Conservation (phyloP, 2,113 vertebrate species). For the Megaleporinus macrocephalus region DNA sequence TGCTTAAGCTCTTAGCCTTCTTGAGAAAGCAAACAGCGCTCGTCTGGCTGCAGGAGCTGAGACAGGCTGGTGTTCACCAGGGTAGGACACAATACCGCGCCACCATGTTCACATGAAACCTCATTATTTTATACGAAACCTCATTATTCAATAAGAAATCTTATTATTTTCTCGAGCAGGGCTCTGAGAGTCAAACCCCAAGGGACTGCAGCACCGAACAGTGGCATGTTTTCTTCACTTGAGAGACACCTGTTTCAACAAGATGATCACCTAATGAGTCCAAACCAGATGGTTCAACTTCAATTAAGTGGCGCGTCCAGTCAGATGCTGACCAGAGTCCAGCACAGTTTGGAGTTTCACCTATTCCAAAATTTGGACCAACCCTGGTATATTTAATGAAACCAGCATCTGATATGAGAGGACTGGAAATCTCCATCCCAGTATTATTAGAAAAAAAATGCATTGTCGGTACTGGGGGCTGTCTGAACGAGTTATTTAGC, state of each 20-base stretch:
- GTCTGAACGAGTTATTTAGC: too few species aligned
- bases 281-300: not conserved
- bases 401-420: too few species aligned
- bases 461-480: too few species aligned
- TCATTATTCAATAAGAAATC: not conserved
- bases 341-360: too few species aligned
- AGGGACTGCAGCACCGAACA: not conserved
- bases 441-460: too few species aligned
- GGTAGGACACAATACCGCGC: not conserved
- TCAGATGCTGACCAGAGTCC: too few species aligned
- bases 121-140: not conserved
- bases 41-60: not conserved
- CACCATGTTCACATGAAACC: not conserved
- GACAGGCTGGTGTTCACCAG: not conserved
- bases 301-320: too few species aligned
- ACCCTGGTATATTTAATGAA: too few species aligned
- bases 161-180: not conserved
- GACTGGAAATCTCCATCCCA: too few species aligned
- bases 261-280: not conserved
- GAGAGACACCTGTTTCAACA: not conserved
- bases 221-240: not conserved
- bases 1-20: conserved; percentile 61
- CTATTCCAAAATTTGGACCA: too few species aligned
- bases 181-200: not conserved
- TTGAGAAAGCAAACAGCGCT: conserved; percentile 57